Base-by-base conservation (phyloP, 2,113 vertebrate species). In the Epinephelus fuscoguttatus region DNA sequence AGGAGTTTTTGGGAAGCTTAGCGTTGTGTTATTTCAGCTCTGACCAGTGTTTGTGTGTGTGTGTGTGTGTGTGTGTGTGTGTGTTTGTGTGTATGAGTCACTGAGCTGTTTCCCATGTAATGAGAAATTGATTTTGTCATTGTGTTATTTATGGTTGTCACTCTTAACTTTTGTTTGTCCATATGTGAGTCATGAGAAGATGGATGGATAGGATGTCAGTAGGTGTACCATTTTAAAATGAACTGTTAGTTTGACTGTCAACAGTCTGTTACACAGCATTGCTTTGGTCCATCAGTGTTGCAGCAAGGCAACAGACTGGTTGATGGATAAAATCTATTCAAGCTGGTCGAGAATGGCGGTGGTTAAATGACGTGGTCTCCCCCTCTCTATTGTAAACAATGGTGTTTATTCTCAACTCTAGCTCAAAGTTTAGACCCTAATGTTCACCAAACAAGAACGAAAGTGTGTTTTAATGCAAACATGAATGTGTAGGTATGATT, bases 121-220 rank as follows among this genome's bases (percentile, higher is more conserved):
- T 57, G 70, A 81, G 47, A 82, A 84, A 84, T 52, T 57, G 78
- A 84, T 84, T 79, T 78, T 57, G 70, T 62, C 50, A 64, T 33
- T 63, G 3, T 75, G 64, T 52, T 67, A 56, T 77, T 59, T 69
- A 17, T 70, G 61, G n/a, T 74, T 19, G n/a, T 80, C 40, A 3
- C 33, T 74, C 37, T 79, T 0, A 27, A 61, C 25, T 57, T 68
- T 49, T 23, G 18, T 23, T 50, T 59, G 25, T 63, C 11, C 59
- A 0, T 15, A 17, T 50, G 21, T 59, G 53, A 50, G 45, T 61
- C 18, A 33, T 75, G 45, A 23, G 66, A 25, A 57, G 56, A 60
- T 61, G 30, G 78, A 60, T 27, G 2, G 68, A 64, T 33, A 7
- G 30, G 12, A 57, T 37, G 60, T 25, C 27, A 1, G 25, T 0